phyloP scores from a whole-genome alignment of 2,888 invertebrate species.

The Platerodrilus igneus region DNA sequence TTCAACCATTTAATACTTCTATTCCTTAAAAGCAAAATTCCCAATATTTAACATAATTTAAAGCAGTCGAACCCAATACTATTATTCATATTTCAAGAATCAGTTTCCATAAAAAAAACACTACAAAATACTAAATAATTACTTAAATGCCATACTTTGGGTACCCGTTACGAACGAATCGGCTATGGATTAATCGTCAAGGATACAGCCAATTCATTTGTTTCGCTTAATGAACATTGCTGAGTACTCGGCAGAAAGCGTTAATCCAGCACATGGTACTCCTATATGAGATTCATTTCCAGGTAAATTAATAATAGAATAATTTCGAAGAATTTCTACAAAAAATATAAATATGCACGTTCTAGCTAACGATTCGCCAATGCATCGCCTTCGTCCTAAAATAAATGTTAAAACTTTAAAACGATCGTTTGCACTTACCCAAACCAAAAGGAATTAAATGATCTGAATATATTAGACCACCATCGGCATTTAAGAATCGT shows the following conservation, averaged over 20 bases:
- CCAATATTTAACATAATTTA: no score
- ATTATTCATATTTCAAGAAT: no score
- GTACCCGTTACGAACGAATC: no score
- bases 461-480: conserved; percentile 37
- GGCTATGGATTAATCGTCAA: no score
- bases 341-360: conserved; percentile 60
- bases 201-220: no score
- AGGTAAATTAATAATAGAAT: conserved; percentile 46
- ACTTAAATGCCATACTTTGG: no score
- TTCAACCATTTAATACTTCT: no score
- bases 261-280: conserved; percentile 53
- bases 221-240: conserved; percentile 19
- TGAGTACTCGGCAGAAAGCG: conserved; percentile 54
- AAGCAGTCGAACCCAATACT: no score
- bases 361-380: conserved; percentile 61
- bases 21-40: no score
- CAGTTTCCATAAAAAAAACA: no score
- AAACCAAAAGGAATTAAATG: conserved; percentile 44
- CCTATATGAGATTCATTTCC: conserved; percentile 46
- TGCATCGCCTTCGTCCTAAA: conserved; percentile 60
- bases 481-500: conserved; percentile 53
- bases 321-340: conserved; percentile 56
- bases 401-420: conserved; percentile 22
- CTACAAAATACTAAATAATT: no score
- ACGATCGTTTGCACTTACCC: no score